Percentiles rank a stretch among this genome's conserved stretches.
Evolutionary conservation across 2,797 vertebrate species (phyloP).

Genomic region (Cyprinella venusta): DNA sequence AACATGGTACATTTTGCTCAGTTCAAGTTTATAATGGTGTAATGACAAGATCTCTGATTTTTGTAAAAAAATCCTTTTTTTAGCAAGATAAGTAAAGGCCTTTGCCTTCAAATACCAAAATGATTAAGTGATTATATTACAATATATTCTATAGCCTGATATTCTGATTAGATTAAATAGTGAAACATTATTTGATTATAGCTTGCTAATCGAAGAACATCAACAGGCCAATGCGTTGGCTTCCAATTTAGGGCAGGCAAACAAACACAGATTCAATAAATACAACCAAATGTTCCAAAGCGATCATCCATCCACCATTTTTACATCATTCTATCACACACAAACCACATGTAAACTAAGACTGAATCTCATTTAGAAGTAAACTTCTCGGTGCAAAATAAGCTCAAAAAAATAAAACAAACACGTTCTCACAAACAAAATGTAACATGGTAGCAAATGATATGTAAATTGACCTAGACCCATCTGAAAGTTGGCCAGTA

Average conservation of each 20-base stretch:
- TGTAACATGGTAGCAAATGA: slow-evolving; percentile 22
- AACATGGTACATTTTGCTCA: slow-evolving; percentile 25
- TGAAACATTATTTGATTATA: slow-evolving; percentile 30
- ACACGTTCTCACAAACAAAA: not conserved
- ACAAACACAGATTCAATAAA: slow-evolving; percentile 55
- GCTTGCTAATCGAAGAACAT: slow-evolving; percentile 47
- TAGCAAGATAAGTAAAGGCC: slow-evolving; percentile 29
- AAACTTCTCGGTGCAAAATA: slow-evolving; percentile 53
- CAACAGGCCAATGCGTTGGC: slow-evolving; percentile 50
- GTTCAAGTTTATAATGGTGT: slow-evolving; percentile 29
- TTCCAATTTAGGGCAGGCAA: slow-evolving; percentile 64
- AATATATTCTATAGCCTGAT: slow-evolving; percentile 10
- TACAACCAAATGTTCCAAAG: slow-evolving; percentile 43
- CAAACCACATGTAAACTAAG: slow-evolving; percentile 7
- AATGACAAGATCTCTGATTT: slow-evolving; percentile 11
- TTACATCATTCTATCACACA: not conserved
- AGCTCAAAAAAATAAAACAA: not conserved
- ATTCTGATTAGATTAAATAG: slow-evolving; percentile 41
- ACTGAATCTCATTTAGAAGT: slow-evolving; percentile 20
- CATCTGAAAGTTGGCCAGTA: not conserved
- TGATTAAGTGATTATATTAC: slow-evolving; percentile 26
- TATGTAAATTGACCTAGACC: slow-evolving; percentile 14
- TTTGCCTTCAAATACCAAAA: slow-evolving; percentile 1
- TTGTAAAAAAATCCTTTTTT: not conserved
- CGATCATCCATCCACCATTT: not conserved